A percentile compares a stretch with the other conserved stretches of the same genome.
Conservation (phyloP, 2,113 vertebrate genomes). For the Sinocyclocheilus maitianheensis region DNA sequence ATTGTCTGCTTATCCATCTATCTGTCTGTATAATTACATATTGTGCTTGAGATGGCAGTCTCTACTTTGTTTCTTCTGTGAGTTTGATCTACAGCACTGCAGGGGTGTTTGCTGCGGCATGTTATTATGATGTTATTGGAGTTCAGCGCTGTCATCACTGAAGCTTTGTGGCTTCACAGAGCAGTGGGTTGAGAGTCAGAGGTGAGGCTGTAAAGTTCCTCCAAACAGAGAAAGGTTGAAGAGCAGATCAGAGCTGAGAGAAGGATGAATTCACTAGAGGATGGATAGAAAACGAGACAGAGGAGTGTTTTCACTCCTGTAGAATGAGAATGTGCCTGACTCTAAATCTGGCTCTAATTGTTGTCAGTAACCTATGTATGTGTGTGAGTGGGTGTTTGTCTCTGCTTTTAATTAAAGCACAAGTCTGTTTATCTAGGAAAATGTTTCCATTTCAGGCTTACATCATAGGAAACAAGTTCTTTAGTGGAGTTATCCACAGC, state of each 20-base stretch:
- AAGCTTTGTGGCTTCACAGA: slow-evolving; percentile 28
- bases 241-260: not conserved
- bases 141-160: slow-evolving; percentile 26
- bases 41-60: not conserved
- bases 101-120: not conserved
- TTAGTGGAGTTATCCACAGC: slow-evolving; percentile 51
- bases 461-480: slow-evolving; percentile 69
- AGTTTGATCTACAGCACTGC: not conserved
- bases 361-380: not conserved
- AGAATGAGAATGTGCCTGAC: slow-evolving; percentile 35
- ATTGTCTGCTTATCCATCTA: not conserved
- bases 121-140: slow-evolving; percentile 22
- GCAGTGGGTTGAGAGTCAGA: slow-evolving; percentile 4
- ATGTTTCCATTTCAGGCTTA: slow-evolving; percentile 61
- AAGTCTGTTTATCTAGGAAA: slow-evolving; percentile 65
- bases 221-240: not conserved
- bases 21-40: not conserved
- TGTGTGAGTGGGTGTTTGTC: slow-evolving; percentile 42
- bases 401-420: slow-evolving; percentile 65
- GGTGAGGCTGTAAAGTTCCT: not conserved
- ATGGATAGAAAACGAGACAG: slow-evolving; percentile 6
- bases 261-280: not conserved
- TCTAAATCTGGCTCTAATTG: slow-evolving; percentile 10
- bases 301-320: not conserved
- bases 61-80: not conserved